Percentiles rank a stretch among this genome's conserved stretches.
Evolutionary conservation across 2,797 vertebrate species (phyloP).

Genomic region (Pseudochaenichthys georgianus): DNA sequence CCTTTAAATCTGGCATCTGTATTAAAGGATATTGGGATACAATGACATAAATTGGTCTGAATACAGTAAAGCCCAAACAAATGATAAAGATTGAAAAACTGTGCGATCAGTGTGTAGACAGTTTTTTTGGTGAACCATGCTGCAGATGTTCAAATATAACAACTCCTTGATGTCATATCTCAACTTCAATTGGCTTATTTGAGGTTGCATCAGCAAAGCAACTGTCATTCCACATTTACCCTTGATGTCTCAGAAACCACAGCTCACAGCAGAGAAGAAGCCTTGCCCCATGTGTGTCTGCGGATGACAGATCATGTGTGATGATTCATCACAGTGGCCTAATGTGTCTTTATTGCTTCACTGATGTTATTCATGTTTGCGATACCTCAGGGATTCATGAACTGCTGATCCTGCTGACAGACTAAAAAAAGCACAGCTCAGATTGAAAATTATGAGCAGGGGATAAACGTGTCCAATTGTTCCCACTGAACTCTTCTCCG

Average conservation of each 20-base stretch:
- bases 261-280: conserved; percentile 28
- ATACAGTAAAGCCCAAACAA: too few species aligned
- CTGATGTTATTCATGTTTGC: conserved; percentile 38
- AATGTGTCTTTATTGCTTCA: conserved; percentile 31
- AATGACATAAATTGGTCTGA: too few species aligned
- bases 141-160: conserved; percentile 56
- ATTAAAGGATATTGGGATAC: background rate
- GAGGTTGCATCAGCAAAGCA: conserved; percentile 39
- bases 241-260: conserved; percentile 21
- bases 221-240: conserved; percentile 33
- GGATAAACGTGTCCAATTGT: conserved; percentile 34
- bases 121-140: conserved; percentile 19
- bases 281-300: too few species aligned
- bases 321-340: conserved; percentile 37
- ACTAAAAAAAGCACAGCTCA: conserved; percentile 33
- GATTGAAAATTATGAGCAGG: conserved; percentile 51
- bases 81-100: background rate
- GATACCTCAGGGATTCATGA: conserved; percentile 34
- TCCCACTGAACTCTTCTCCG: conserved; percentile 34
- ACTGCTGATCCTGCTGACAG: conserved; percentile 36
- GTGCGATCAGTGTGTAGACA: conserved; percentile 24
- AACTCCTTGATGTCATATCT: conserved; percentile 45
- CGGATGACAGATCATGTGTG: conserved; percentile 39
- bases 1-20: background rate
- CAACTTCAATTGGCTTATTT: conserved; percentile 32